Evolutionary conservation across 2,797 vertebrate species (phyloP).

Genomic region (Tolypeutes matacus): DNA sequence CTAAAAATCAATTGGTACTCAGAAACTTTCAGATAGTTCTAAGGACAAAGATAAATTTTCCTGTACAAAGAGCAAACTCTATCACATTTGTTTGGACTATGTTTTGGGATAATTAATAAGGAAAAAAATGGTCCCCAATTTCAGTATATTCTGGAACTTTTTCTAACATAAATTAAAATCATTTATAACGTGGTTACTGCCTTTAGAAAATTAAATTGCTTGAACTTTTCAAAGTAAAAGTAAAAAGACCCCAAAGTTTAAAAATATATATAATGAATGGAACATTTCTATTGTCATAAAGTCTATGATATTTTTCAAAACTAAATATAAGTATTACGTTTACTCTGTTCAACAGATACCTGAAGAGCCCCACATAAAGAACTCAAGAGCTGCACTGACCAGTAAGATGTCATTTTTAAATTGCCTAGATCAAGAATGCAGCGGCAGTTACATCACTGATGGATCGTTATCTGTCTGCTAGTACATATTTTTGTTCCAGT

Average conservation of each 20-base stretch:
- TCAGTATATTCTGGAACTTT: slow-evolving; percentile 59
- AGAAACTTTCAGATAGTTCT: slow-evolving; percentile 6
- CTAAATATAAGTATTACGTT: slow-evolving; percentile 68
- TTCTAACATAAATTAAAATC: slow-evolving; percentile 22
- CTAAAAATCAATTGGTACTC: neutral
- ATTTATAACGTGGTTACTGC: neutral
- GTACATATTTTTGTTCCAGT: slow-evolving; percentile 63
- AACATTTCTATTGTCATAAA: neutral
- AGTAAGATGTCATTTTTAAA: slow-evolving; percentile 67
- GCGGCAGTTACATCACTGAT: slow-evolving; percentile 7
- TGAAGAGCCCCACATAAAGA: slow-evolving; percentile 79
- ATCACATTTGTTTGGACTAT: neutral
- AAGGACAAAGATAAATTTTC: slow-evolving; percentile 34
- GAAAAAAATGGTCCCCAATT: slow-evolving; percentile 55
- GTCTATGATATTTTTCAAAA: slow-evolving; percentile 51
- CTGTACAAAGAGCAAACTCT: neutral
- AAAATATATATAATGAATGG: neutral
- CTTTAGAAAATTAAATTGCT: slow-evolving; percentile 60
- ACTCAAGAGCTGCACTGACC: slow-evolving; percentile 65
- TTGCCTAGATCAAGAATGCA: neutral
- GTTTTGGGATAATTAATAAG: neutral
- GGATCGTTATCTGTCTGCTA: slow-evolving; percentile 70
- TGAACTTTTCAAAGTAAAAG: slow-evolving; percentile 63
- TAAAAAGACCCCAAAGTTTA: neutral
- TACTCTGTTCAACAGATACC: slow-evolving; percentile 84